These are phyloP conservation scores for Bubo bubo DNA, from an alignment of 2,113 vertebrate species.

Conservation along the genomic window DNA sequence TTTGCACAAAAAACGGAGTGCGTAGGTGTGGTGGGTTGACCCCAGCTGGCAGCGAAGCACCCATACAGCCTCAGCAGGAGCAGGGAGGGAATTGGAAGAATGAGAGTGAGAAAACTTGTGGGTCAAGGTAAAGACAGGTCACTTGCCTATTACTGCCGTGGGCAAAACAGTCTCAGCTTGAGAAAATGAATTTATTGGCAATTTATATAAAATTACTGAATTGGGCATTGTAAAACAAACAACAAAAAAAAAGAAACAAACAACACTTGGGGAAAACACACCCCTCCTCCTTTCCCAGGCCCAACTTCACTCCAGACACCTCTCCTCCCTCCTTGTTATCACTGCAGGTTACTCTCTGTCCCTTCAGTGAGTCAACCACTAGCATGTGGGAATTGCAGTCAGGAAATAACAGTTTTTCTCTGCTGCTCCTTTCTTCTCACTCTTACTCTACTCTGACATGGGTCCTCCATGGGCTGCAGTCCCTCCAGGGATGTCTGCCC, in stretches of 20 bases:
- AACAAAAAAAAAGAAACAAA: neutral
- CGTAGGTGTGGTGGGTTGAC: neutral
- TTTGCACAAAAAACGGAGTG: neutral
- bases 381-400: neutral
- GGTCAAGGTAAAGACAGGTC: neutral
- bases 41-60: neutral
- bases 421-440: neutral
- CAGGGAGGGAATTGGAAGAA: neutral
- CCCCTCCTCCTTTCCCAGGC: neutral
- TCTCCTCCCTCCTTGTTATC: neutral
- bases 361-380: neutral
- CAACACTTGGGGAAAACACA: neutral
- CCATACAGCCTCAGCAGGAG: neutral
- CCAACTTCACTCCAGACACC: neutral
- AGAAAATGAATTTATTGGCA: neutral
- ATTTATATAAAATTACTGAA: neutral
- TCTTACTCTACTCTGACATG: too few species aligned
- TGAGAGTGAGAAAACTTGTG: neutral
- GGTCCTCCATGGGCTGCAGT: neutral
- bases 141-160: neutral
- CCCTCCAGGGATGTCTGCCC: neutral
- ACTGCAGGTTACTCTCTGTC: neutral
- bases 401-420: neutral
- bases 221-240: neutral
- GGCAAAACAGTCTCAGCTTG: neutral